A percentile compares a stretch with the other conserved stretches of the same genome.
Evolutionary conservation across 2,113 vertebrate species (phyloP).

Genomic region (Microtus oregoni): DNA sequence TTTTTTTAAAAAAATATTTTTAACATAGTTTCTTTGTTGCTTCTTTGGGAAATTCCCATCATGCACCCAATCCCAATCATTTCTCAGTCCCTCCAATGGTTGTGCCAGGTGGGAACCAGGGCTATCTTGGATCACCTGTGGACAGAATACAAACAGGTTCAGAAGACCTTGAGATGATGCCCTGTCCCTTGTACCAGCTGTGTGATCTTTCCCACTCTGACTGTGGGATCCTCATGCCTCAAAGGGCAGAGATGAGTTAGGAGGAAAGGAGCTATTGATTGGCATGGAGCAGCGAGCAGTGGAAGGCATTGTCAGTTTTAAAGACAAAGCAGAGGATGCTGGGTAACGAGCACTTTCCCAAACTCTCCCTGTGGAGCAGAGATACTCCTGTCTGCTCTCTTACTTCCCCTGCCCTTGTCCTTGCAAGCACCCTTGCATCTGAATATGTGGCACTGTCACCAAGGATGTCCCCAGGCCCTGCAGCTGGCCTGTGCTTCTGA

Average conservation of each 20-base stretch:
- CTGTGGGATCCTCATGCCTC: not conserved
- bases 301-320: not conserved
- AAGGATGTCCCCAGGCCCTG: not conserved
- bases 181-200: not conserved
- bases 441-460: not conserved
- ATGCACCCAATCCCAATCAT: not conserved
- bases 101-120: not conserved
- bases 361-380: not conserved
- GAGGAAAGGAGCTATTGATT: not conserved
- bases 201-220: slow-evolving; percentile 1
- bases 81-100: not conserved
- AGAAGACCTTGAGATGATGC: not conserved
- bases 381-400: not conserved
- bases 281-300: not conserved
- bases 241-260: not conserved
- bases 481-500: not conserved
- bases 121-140: not conserved
- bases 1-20: no score
- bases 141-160: not conserved
- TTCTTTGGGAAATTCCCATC: not conserved
- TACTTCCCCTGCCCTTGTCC: not conserved
- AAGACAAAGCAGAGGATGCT: not conserved
- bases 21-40: not conserved
- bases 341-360: not conserved
- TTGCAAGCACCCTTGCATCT: not conserved